phyloP scores from a whole-genome alignment of 2,113 vertebrate species.

The Chelonoidis abingdonii region DNA sequence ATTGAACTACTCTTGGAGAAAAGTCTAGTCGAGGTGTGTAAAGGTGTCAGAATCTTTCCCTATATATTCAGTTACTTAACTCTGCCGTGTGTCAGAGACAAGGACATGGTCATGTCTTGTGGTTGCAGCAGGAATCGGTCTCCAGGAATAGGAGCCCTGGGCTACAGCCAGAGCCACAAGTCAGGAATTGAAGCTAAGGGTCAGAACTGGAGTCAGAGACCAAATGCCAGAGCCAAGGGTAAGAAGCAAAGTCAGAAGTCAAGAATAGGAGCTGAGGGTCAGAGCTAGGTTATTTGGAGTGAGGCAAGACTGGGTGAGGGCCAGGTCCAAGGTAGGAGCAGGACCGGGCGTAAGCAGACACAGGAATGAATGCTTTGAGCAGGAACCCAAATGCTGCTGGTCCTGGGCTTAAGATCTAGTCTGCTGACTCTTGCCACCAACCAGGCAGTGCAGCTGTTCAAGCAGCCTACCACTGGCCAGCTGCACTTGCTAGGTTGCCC shows the following conservation, averaged over 20 bases:
- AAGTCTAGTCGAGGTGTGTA: neutral
- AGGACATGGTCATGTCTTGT: neutral
- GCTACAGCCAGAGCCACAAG: neutral
- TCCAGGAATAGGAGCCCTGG: neutral
- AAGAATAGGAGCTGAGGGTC: neutral
- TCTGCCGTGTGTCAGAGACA: neutral
- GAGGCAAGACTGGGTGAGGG: neutral
- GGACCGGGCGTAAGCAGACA: neutral
- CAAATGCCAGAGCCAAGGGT: neutral
- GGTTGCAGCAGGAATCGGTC: neutral
- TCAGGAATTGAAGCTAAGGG: neutral
- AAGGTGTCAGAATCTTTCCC: neutral
- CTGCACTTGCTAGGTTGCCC: neutral
- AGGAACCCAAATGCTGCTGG: neutral
- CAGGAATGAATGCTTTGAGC: neutral
- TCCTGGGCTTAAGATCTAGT: neutral
- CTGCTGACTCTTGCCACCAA: neutral
- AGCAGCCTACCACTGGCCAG: neutral
- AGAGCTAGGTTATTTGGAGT: neutral
- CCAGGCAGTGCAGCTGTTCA: neutral
- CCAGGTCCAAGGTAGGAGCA: neutral
- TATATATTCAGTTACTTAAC: accelerated
- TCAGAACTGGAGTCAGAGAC: neutral
- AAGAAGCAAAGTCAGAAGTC: neutral
- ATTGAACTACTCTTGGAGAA: neutral